Conservation (phyloP, 2,113 vertebrate genomes). For the Tetrax tetrax region DNA sequence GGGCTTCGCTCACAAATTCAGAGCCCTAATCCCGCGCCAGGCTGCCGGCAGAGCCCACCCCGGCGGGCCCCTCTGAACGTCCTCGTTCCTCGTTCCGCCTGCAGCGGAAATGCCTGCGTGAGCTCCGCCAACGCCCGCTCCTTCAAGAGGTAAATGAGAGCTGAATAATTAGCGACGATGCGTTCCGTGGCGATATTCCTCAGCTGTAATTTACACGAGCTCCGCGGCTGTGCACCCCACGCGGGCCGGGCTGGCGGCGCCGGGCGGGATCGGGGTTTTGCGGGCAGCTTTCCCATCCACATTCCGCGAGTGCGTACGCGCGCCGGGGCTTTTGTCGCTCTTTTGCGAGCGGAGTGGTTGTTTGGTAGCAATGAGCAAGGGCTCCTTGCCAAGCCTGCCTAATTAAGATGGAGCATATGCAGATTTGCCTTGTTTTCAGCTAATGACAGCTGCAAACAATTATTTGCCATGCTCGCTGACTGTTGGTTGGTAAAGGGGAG, state of each 20-base stretch:
- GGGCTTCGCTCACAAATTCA: not conserved
- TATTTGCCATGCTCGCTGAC: conserved; percentile 47
- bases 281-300: not conserved
- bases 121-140: not conserved
- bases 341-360: conserved; percentile 63
- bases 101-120: not conserved
- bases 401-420: conserved; percentile 68
- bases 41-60: not conserved
- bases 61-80: not conserved
- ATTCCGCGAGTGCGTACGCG: not conserved
- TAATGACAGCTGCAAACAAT: conserved; percentile 75
- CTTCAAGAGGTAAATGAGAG: not conserved
- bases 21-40: not conserved
- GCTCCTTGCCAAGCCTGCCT: conserved; percentile 61
- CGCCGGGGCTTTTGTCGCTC: conserved; percentile 22
- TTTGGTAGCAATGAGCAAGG: conserved; percentile 54
- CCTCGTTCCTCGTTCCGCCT: not conserved
- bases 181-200: not conserved
- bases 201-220: not conserved
- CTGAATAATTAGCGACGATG: not conserved
- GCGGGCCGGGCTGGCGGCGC: fast-evolving
- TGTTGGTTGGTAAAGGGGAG: conserved; percentile 14
- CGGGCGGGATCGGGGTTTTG: not conserved
- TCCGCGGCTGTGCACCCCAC: fast-evolving
- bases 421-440: conserved; percentile 73